Conservation (phyloP, 2,797 vertebrate species). For the Valencia hispanica region DNA sequence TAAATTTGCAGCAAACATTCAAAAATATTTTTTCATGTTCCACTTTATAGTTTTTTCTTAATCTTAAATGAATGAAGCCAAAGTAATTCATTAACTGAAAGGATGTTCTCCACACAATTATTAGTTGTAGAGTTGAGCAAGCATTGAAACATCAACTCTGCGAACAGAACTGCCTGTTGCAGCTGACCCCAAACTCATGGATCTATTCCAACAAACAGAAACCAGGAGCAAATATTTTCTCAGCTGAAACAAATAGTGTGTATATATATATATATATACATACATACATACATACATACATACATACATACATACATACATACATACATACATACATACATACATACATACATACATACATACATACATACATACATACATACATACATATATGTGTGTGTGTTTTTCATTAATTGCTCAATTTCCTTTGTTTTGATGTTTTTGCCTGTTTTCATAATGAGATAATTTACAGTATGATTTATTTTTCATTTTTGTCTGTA, state of each 20-base stretch:
- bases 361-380: no score
- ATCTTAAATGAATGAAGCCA: not conserved
- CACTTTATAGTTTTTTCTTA: not conserved
- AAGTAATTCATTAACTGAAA: conserved; percentile 34
- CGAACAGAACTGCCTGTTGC: conserved; percentile 56
- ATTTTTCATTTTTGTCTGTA: not conserved
- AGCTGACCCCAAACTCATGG: conserved; percentile 44
- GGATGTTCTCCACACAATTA: conserved; percentile 19
- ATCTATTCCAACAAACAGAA: conserved; percentile 28
- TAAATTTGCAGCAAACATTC: not conserved
- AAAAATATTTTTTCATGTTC: not conserved
- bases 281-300: no score
- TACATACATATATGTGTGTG: no score
- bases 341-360: no score
- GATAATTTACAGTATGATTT: not conserved
- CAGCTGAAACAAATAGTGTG: not conserved
- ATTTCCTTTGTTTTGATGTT: not conserved
- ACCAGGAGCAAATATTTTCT: not conserved
- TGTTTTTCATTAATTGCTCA: not conserved
- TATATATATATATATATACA: no score
- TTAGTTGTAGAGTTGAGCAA: conserved; percentile 10
- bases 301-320: no score
- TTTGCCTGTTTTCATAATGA: not conserved
- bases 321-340: no score
- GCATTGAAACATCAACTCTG: conserved; percentile 60